A percentile compares a stretch with the other conserved stretches of the same genome.
These are phyloP conservation scores for Ochropacha duplaris DNA, from an alignment of 2,888 invertebrate genomes.

Conservation along the genomic window DNA sequence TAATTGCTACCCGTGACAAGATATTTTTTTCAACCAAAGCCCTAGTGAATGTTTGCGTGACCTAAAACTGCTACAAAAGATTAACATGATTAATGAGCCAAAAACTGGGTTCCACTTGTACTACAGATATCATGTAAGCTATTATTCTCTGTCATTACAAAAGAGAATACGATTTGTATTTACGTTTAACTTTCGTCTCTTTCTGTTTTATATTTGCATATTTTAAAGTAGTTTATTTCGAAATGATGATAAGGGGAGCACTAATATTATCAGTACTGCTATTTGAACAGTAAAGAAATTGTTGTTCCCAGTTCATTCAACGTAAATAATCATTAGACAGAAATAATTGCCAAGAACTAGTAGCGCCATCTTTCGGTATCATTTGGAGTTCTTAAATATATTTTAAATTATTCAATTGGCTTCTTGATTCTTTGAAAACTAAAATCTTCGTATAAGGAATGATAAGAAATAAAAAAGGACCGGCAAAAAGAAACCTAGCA, in stretches of 20 bases:
- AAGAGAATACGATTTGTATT: neutral
- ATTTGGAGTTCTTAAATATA: neutral
- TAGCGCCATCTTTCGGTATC: neutral
- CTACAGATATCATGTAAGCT: neutral
- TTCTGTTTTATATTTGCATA: neutral
- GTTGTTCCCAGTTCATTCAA: too few relatives aligned
- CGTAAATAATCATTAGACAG: too few relatives aligned
- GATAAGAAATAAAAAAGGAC: too few relatives aligned
- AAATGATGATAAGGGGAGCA: too few relatives aligned
- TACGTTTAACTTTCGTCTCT: neutral
- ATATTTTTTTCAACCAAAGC: neutral
- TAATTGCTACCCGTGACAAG: neutral
- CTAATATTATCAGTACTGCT: too few relatives aligned
- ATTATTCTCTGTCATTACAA: neutral
- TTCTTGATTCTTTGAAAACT: too few relatives aligned
- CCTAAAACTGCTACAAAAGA: slow-evolving; percentile 4
- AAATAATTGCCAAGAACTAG: neutral
- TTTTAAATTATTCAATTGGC: too few relatives aligned
- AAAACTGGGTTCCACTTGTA: neutral
- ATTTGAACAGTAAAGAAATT: too few relatives aligned
- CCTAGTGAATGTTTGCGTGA: neutral
- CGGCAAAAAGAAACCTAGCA: too few relatives aligned
- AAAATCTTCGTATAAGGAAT: too few relatives aligned
- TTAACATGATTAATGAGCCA: neutral
- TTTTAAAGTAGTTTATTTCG: too few relatives aligned